Evolutionary conservation across 1,140 invertebrate species (phyloP), one percentile per base, ranked within the genome.

Genomic region (Portunus trituberculatus): DNA sequence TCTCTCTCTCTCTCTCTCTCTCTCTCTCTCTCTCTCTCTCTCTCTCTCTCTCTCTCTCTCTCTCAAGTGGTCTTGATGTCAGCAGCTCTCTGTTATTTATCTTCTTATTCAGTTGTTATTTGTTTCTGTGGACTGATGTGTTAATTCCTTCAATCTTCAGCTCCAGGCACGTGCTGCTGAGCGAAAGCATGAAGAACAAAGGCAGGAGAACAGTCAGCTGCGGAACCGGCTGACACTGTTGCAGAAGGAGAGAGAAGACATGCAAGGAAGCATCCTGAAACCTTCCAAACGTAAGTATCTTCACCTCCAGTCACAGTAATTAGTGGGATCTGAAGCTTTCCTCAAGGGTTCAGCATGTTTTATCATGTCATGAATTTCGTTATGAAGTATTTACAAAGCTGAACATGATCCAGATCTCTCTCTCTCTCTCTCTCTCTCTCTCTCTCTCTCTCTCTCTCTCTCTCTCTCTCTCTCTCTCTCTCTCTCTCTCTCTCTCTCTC

Each of bases 221-320:
- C 88, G 90, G n/a, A 84, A 29, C 10, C 89, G 94, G 20, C 94
- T 95, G 20, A 92, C 90, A 8, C n/a, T 95, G 3, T 25, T 95
- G 46, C 94, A 95, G 88, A 95, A 95, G 46, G 93, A 94, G 93
- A 94, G 86, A 28, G 93, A 94, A 46, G 86, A 32, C 20, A 88
- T 90, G n/a, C 87, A 94, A 4, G 45, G 89, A 0, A 83, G 48
- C 87, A 91, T 94, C 10, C 76, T 91, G 10, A 94, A 94, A 29
- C 93, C 93, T 90, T 31, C 93, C 0, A 94, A 94, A 91, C 93
- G 93, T 94, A 28, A 94, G 93, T 87, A 76, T 28, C 12, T 59
- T 4, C 52, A 59, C 52, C 16, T 59, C 39, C 6, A 6, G 52
- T 59, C 0, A n/a, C n/a, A n/a, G n/a, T 14, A 59, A 59, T 59